Percentiles rank a stretch among this genome's conserved stretches.
Conservation (phyloP, 2,797 vertebrate genomes). For the Bufotes viridis region DNA sequence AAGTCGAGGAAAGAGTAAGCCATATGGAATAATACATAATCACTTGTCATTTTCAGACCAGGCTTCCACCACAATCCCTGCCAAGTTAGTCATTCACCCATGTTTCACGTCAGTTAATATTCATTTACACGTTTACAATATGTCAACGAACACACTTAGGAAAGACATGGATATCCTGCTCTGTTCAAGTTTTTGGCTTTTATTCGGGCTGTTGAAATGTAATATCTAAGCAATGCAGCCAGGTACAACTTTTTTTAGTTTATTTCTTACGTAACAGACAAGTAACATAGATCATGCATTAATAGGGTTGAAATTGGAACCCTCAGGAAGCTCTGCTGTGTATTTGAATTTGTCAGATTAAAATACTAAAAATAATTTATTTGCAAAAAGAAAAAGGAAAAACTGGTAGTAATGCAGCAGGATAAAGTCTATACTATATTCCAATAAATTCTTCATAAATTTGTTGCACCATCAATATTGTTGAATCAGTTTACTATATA, state of each 20-base stretch:
- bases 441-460: neutral
- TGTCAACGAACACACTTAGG: conserved; percentile 48
- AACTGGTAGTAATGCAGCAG: neutral
- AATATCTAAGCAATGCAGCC: neutral
- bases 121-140: conserved; percentile 50
- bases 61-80: conserved; percentile 15
- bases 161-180: conserved; percentile 54
- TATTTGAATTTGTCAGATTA: neutral
- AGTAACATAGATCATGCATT: conserved; percentile 25
- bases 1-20: neutral
- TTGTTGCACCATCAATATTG: no score
- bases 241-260: conserved; percentile 11
- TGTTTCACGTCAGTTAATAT: conserved; percentile 43
- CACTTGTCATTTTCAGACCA: neutral
- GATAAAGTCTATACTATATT: neutral
- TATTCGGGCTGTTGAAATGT: conserved; percentile 34
- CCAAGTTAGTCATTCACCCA: conserved; percentile 43
- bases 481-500: no score
- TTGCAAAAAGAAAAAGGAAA: neutral
- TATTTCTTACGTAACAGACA: conserved; percentile 15
- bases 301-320: neutral
- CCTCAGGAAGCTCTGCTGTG: conserved; percentile 61
- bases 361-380: neutral
- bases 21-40: conserved; percentile 7
- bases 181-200: conserved; percentile 56